Evolutionary conservation across 2,113 vertebrate species (phyloP), one percentile per base, ranked within the genome.

Genomic region (Nannospalax galili): DNA sequence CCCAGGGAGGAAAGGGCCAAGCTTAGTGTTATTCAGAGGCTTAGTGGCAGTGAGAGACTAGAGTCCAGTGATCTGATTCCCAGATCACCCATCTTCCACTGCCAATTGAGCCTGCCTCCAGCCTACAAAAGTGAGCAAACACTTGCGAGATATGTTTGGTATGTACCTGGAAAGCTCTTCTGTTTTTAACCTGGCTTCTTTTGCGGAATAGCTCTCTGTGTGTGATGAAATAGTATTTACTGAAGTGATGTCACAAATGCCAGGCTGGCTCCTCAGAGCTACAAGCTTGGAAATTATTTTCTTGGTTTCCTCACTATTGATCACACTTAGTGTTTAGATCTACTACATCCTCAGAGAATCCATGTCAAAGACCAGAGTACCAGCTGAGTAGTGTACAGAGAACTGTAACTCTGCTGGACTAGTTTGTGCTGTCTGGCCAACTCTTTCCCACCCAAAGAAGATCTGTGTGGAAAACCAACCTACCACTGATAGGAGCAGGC

Each of bases 191-290:
- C 70, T 86, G 30, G 73, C 40, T 92, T 32, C 87, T 81, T 89
- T 84, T 84, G 45, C 26, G 87, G 35, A 94, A 64, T 32, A 87
- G 30, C 37, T 52, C 85, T n/a, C 37, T 94, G 2, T 84, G 67
- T 45, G 62, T 94, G 45, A 89, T 84, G n/a, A 95, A 80, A n/a
- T 60, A 8, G 58, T 91, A 65, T 92, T 92, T 92, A 58, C 77
- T n/a, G 52, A 69, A 52, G 56, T 88, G 32, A 92, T 52, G 4
- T 94, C 75, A 87, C 65, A 28, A 15, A 28, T 62, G 58, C 60
- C 65, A 80, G 20, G 60, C 74, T 48, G 77, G n/a, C 15, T 92
- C 56, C 37, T 30, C 26, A 70, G 6, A 32, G 9, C 60, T 40
- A 37, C 8, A 28, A 69, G 16, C 60, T 91, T 74, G 35, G 45